phyloP scores from a whole-genome alignment of 2,888 invertebrate genomes.

The Homarus gammarus region DNA sequence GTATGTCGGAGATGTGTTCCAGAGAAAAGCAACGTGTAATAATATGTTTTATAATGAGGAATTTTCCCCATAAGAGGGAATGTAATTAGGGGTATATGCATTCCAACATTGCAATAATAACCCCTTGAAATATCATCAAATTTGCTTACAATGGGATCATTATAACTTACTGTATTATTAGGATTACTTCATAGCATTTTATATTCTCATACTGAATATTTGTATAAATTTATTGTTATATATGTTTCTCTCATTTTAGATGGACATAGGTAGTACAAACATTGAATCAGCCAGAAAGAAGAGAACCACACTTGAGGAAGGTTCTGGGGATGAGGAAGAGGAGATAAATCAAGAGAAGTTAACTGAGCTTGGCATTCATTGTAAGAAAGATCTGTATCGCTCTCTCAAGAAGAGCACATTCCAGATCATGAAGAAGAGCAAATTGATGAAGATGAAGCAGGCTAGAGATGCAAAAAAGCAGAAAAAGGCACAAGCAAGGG shows the following conservation, averaged over 20 bases:
- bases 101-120: too few species aligned
- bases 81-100: too few species aligned
- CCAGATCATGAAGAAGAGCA: conserved; percentile 28
- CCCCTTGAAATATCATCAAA: too few species aligned
- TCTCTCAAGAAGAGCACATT: conserved; percentile 49
- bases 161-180: too few species aligned
- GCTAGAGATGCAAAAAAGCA: conserved; percentile 41
- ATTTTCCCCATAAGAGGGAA: too few species aligned
- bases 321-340: conserved; percentile 17
- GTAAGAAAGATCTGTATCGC: conserved; percentile 17
- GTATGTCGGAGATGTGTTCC: too few species aligned
- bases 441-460: conserved; percentile 37
- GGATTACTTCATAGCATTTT: too few species aligned
- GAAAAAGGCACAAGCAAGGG: conserved; percentile 30
- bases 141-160: too few species aligned
- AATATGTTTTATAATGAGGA: too few species aligned
- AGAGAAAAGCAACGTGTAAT: too few species aligned
- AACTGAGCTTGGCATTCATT: conserved; percentile 24
- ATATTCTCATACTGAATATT: too few species aligned
- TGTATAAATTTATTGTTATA: too few species aligned
- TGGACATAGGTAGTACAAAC: not conserved
- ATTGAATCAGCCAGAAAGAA: not conserved
- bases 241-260: not conserved
- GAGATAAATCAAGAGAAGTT: conserved; percentile 25
- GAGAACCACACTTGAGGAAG: not conserved